phyloP scores from a whole-genome alignment of 2,888 invertebrate genomes.

The Lithophane leautieri region DNA sequence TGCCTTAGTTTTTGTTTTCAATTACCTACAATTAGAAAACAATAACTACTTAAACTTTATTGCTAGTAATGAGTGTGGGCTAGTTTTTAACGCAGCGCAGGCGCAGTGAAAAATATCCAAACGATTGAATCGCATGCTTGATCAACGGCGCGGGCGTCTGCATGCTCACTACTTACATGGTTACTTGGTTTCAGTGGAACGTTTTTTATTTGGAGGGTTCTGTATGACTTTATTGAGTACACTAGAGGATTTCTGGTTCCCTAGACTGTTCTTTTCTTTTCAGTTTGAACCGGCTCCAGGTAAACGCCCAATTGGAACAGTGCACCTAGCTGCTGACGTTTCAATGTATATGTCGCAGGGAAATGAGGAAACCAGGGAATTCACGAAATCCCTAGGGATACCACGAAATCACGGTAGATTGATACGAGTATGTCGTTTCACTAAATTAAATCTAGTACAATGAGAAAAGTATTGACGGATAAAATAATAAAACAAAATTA shows the following conservation, averaged over 20 bases:
- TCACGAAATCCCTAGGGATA: no score
- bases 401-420: no score
- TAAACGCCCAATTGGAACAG: no score
- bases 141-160: conserved; percentile 62
- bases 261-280: not conserved
- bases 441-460: no score
- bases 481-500: no score
- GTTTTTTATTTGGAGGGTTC: conserved; percentile 26
- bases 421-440: no score
- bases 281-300: no score
- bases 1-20: conserved; percentile 28
- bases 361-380: no score
- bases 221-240: conserved; percentile 12
- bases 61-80: conserved; percentile 53
- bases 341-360: no score
- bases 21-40: conserved; percentile 63
- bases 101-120: conserved; percentile 58
- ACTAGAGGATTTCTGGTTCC: not conserved
- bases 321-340: no score
- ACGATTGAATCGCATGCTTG: conserved; percentile 66
- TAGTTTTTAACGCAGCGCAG: conserved; percentile 50
- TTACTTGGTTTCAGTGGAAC: conserved; percentile 32
- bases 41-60: conserved; percentile 66
- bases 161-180: conserved; percentile 54
- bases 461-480: no score